Percentiles rank a stretch among this genome's conserved stretches.
Evolutionary conservation across 2,797 vertebrate species (phyloP).

Genomic region (Pseudochirops cupreus): DNA sequence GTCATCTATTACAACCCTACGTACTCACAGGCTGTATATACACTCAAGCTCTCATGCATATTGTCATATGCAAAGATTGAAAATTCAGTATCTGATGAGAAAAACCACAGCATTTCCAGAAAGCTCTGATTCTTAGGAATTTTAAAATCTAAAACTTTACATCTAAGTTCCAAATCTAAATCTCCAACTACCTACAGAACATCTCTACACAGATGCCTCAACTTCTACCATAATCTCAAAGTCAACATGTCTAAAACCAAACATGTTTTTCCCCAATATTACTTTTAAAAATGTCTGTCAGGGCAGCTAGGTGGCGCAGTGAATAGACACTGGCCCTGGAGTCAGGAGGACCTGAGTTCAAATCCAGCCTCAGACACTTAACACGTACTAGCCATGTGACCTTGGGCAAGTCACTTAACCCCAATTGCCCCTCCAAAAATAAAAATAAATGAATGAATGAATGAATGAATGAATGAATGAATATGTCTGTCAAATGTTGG

Average conservation of each 20-base stretch:
- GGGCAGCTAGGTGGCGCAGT: no score
- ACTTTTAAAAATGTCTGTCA: background rate
- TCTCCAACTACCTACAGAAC: background rate
- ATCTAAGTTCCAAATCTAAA: background rate
- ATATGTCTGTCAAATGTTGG: background rate
- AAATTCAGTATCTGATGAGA: background rate
- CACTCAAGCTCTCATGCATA: background rate
- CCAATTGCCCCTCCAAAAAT: no score
- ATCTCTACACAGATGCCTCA: background rate
- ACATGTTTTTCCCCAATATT: background rate
- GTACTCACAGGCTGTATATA: background rate
- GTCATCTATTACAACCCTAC: background rate
- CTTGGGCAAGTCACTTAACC: no score
- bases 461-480: no score
- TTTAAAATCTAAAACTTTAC: background rate
- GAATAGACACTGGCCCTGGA: no score
- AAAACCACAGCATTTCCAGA: background rate
- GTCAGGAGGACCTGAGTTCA: no score
- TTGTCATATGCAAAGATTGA: background rate
- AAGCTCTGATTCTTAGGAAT: background rate
- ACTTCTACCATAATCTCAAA: background rate
- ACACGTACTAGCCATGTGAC: no score
- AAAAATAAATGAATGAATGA: no score
- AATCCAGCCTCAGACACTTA: no score
- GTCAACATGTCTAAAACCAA: background rate